phyloP scores from a whole-genome alignment of 2,888 invertebrate species.

The Blera fallax region DNA sequence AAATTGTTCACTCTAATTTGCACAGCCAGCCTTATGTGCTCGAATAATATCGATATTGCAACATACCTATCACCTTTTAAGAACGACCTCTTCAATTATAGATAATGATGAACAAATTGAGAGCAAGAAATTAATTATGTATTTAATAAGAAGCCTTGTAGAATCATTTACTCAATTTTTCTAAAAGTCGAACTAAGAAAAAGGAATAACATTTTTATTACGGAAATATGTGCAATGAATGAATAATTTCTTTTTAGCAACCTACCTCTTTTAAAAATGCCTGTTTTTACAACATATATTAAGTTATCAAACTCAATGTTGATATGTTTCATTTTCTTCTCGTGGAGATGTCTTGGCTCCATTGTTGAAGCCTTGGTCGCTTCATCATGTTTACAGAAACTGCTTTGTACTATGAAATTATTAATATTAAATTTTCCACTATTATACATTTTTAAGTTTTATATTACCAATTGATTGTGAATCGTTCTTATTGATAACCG shows the following conservation, averaged over 20 bases:
- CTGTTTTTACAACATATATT: constrained; percentile 76
- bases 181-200: constrained; percentile 19
- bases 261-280: constrained; percentile 79
- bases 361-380: not conserved
- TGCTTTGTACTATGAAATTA: constrained; percentile 39
- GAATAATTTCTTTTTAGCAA: constrained; percentile 22
- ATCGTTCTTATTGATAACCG: constrained; percentile 32
- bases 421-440: not conserved
- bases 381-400: constrained; percentile 23
- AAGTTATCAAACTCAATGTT: constrained; percentile 79
- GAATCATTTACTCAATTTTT: not conserved
- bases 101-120: constrained; percentile 18
- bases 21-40: no score
- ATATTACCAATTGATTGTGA: constrained; percentile 40
- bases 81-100: no score
- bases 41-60: no score
- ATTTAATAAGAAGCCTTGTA: constrained; percentile 25
- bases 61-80: no score
- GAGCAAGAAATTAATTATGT: not conserved
- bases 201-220: no score
- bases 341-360: constrained; percentile 71
- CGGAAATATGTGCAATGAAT: not conserved
- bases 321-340: constrained; percentile 77
- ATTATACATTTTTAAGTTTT: not conserved
- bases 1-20: no score